These are phyloP conservation scores for Megaptera novaeangliae DNA, from an alignment of 2,113 vertebrate genomes.

Conservation along the genomic window DNA sequence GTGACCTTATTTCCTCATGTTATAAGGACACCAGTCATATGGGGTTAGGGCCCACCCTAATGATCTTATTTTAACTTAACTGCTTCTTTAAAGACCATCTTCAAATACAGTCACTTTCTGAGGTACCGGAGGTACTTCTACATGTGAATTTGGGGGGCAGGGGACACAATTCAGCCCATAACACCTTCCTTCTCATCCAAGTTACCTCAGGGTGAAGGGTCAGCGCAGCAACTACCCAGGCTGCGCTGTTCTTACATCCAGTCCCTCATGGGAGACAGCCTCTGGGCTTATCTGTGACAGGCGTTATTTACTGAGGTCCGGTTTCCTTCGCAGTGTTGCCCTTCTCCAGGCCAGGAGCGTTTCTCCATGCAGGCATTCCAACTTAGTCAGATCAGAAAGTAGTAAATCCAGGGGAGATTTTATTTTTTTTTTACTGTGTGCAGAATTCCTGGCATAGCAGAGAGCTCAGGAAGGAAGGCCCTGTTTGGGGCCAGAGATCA, in stretches of 20 bases:
- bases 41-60: background rate
- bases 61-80: background rate
- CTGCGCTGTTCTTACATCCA: accelerated
- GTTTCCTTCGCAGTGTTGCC: background rate
- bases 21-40: background rate
- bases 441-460: constrained; percentile 65
- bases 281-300: background rate
- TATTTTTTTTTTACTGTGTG: background rate
- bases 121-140: background rate
- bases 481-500: constrained; percentile 44
- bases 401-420: background rate
- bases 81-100: background rate
- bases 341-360: background rate
- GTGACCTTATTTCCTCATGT: background rate
- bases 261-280: background rate
- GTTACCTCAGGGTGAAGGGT: background rate
- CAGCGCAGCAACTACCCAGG: background rate
- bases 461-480: background rate
- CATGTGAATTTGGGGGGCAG: background rate
- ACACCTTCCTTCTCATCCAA: background rate
- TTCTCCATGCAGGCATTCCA: background rate
- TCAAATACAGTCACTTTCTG: background rate
- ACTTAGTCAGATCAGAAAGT: background rate
- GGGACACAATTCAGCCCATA: background rate
- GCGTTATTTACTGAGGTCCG: accelerated